Evolutionary conservation across 2,888 invertebrate species (phyloP).

Genomic region (Heliothis peltigera): DNA sequence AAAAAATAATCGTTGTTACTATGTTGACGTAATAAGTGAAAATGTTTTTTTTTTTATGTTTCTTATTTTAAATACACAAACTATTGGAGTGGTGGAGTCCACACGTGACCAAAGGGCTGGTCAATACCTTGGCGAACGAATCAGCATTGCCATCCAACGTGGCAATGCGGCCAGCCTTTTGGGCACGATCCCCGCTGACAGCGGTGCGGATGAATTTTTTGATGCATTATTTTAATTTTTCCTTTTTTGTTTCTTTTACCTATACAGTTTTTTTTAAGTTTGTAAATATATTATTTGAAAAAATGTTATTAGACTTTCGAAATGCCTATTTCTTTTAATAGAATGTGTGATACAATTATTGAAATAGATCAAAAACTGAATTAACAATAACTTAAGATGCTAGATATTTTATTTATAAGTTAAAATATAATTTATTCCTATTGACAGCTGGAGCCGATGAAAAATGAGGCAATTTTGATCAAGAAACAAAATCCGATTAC

Average conservation of each 20-base stretch:
- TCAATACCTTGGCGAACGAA: too few relatives aligned
- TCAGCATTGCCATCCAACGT: too few relatives aligned
- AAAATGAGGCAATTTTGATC: slow-evolving; percentile 6
- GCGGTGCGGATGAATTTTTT: too few relatives aligned
- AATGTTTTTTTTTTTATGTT: not conserved
- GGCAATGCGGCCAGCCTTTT: too few relatives aligned
- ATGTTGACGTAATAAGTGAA: slow-evolving; percentile 7
- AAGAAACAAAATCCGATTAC: slow-evolving; percentile 8
- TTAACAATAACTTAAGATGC: not conserved
- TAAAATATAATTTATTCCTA: slow-evolving; percentile 1
- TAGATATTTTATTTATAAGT: not conserved
- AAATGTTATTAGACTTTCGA: not conserved
- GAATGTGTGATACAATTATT: not conserved
- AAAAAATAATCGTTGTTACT: slow-evolving; percentile 23
- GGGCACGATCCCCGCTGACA: too few relatives aligned
- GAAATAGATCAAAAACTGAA: not conserved
- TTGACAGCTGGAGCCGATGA: slow-evolving; percentile 2
- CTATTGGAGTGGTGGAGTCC: too few relatives aligned
- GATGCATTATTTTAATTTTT: too few relatives aligned
- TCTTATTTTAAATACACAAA: too few relatives aligned
- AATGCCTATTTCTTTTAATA: not conserved
- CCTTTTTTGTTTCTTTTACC: too few relatives aligned
- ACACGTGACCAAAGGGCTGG: too few relatives aligned
- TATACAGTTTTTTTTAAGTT: too few relatives aligned
- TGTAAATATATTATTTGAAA: too few relatives aligned